Evolutionary conservation across 1,140 invertebrate genomes (phyloP), one percentile per base, ranked within the genome.

Genomic region (Drosophila azteca): DNA sequence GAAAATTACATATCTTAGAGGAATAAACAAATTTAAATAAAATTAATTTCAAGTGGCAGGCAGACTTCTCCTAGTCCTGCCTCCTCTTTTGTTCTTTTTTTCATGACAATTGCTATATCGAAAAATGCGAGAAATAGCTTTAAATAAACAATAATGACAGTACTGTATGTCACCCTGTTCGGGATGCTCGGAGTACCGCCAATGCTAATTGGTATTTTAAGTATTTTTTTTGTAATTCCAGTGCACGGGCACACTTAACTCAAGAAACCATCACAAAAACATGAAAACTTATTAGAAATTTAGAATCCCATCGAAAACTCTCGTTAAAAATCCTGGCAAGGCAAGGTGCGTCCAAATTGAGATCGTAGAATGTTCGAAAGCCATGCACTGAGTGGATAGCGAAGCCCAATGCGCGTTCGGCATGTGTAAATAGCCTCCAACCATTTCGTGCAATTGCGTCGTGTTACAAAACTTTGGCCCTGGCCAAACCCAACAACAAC

Each of bases 1-100:
- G 26, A 54, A 65, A 48, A 58, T 64, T 35, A 65, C 78, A 81
- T 50, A 68, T 55, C 65, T 29, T 29, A 15, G 24, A 39, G 20
- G 61, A 63, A 76, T 79, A 85, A 81, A 77, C 72, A 85, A 87
- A 84, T 84, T 85, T 84, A 77, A 84, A 87, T 84, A 87, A 84
- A 84, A 87, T 50, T 77, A 74, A 77, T 74, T 84, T 87, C 82
- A 87, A 84, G 82, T 81, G 81, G 80, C 76, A 71, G 39, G 60
- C 24, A 55, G 35, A 35, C 26, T 35, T 49, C 8, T 22, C 20
- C 45, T 41, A 20, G 17, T 20, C 17, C 17, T 39, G 44, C 20
- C 6, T 17, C n/a, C 41, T 58, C 5, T 5, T 26, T 26, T 26
- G 4, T 26, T 26, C 24, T 3, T 26, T 26, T n/a, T n/a, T n/a